Percentiles rank a stretch among this genome's conserved stretches.
Evolutionary conservation across 2,888 invertebrate species (phyloP).

Genomic region (Nipponacmea schrenckii): DNA sequence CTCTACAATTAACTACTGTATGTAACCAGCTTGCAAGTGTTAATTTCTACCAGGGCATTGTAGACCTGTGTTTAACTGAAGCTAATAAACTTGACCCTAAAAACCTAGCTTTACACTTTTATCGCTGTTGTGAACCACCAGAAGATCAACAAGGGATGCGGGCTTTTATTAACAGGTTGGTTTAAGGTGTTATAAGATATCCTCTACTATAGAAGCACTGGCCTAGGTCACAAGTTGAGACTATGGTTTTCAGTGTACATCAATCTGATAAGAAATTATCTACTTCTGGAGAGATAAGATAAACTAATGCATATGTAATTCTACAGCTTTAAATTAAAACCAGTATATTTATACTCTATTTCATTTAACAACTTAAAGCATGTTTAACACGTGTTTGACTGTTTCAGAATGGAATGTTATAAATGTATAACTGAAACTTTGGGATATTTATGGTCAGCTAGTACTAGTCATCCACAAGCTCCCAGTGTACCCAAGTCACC

Average conservation of each 20-base stretch:
- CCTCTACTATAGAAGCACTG: no score
- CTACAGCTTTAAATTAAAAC: no score
- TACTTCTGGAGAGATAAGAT: no score
- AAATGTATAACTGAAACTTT: slow-evolving; percentile 83
- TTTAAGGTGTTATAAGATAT: not conserved
- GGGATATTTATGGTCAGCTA: slow-evolving; percentile 64
- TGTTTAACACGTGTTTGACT: no score
- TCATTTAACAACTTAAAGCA: no score
- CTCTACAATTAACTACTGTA: slow-evolving; percentile 84
- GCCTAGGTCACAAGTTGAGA: no score
- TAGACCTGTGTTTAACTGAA: slow-evolving; percentile 86
- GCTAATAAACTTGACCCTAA: slow-evolving; percentile 88
- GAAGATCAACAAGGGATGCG: slow-evolving; percentile 86
- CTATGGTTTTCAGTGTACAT: no score
- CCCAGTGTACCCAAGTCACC: slow-evolving; percentile 67
- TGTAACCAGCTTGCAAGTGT: slow-evolving; percentile 85
- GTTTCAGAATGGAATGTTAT: slow-evolving; percentile 84
- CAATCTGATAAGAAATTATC: no score
- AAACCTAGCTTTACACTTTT: slow-evolving; percentile 86
- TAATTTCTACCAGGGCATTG: slow-evolving; percentile 84
- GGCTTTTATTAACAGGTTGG: slow-evolving; percentile 71
- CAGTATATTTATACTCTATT: no score
- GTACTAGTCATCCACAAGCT: slow-evolving; percentile 63
- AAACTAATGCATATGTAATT: no score
- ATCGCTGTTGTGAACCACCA: slow-evolving; percentile 82